Evolutionary conservation across 2,888 invertebrate species (phyloP).

Genomic region (Netelia virgata): DNA sequence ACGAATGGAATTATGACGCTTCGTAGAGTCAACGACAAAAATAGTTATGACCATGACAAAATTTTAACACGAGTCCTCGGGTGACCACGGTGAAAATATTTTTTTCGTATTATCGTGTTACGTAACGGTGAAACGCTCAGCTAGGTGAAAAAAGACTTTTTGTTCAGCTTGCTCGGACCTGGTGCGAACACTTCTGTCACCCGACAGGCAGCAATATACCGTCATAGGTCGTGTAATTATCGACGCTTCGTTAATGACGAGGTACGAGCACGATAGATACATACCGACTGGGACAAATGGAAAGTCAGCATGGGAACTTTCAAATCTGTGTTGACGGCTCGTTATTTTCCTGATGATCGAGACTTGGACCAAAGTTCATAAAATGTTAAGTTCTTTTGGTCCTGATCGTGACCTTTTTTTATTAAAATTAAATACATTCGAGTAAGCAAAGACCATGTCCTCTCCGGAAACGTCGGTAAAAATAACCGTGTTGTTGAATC

Average conservation of each 20-base stretch:
- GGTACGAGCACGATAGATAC: background rate
- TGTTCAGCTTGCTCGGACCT: background rate
- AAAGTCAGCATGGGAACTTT: constrained; percentile 22
- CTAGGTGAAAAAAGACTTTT: constrained; percentile 38
- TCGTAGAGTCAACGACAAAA: background rate
- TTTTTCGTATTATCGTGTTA: constrained; percentile 15
- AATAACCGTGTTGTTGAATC: background rate
- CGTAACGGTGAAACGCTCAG: constrained; percentile 5
- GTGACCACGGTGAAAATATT: constrained; percentile 10
- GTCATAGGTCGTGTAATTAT: constrained; percentile 61
- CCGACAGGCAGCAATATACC: constrained; percentile 25
- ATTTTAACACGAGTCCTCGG: constrained; percentile 9
- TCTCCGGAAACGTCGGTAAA: background rate
- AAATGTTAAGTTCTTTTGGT: too few relatives aligned
- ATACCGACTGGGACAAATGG: background rate
- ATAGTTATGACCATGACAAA: background rate
- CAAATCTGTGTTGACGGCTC: background rate
- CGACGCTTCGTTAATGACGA: constrained; percentile 59
- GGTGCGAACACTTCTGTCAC: constrained; percentile 16
- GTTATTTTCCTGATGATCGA: background rate
- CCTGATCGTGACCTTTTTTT: too few relatives aligned
- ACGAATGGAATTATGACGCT: background rate
- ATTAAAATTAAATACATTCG: too few relatives aligned
- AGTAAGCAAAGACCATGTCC: background rate
- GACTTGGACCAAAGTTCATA: background rate